Conservation (phyloP, 2,797 vertebrate genomes). For the Nothura maculosa region DNA sequence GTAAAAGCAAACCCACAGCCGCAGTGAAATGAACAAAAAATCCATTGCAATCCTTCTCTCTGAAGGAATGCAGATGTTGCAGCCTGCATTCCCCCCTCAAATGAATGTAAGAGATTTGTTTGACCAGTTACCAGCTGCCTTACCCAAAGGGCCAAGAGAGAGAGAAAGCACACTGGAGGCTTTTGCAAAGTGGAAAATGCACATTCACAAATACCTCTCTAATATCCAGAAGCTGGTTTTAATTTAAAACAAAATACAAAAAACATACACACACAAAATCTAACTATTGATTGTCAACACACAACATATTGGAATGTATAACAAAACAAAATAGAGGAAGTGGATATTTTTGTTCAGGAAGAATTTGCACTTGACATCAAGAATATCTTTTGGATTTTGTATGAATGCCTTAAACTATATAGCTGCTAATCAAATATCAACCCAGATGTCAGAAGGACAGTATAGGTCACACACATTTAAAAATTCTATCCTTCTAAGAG, state of each 20-base stretch:
- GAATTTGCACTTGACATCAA: neutral
- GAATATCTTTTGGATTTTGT: neutral
- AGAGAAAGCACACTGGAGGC: neutral
- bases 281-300: neutral
- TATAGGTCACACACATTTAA: neutral
- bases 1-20: neutral
- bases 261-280: neutral
- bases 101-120: neutral
- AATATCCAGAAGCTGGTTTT: neutral
- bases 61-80: neutral
- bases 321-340: fast-evolving
- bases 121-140: neutral
- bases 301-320: neutral
- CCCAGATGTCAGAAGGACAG: neutral
- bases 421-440: neutral
- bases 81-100: neutral
- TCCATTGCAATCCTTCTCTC: neutral
- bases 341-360: neutral
- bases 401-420: neutral
- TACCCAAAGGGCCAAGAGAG: neutral
- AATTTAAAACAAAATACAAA: neutral
- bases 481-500: neutral
- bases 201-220: neutral
- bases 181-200: neutral
- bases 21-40: neutral